Base-by-base conservation (phyloP, 2,888 invertebrate species). In the Luffia ferchaultella region DNA sequence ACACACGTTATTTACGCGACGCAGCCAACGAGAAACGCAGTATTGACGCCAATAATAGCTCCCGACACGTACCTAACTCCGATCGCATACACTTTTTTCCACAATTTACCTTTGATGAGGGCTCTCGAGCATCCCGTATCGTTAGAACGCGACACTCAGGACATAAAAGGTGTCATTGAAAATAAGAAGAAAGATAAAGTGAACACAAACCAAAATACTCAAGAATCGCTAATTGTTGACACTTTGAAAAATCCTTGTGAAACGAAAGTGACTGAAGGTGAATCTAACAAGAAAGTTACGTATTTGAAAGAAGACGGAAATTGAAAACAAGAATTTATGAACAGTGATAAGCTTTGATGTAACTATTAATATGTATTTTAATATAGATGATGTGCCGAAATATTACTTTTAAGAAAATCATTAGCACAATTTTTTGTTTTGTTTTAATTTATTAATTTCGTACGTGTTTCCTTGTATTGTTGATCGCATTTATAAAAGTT, bases 31-130 rank as follows among this genome's bases (percentile, higher is more conserved):
- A 48, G 59, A 7, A 62, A 61, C 44, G 55, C 62, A 41, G 50
- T 58, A 16, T 61, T 54, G 16, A 65, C 72, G 40, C 60, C 65
- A n/a, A 63, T 73, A 19, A 56, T 72, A 1, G 50, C 70, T 19
- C 57, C 64, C 16, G 67, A 75, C 43, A 66, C 68, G 1, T 48
- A 75, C 40, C 52, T 74, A 0, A 64, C 70, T 15, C 79, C 79
- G 1, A 63, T 78, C 20, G 76, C 76, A 1, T 57, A 78, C 1
- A 71, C 65, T 41, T 71, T 75, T 54, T 77, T 67, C 52, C 71
- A 79, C 18, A 75, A 78, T 49, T 53, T 76, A 16, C 79, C 77
- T 1, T 55, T 78, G 2, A 66, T 76, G 40, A 68, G 79, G 62
- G 80, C 76, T 9, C 57, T 80, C 18, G 60, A 70, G 55, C 65